Evolutionary conservation across 2,797 vertebrate species (phyloP).

Genomic region (Botia almorhae): DNA sequence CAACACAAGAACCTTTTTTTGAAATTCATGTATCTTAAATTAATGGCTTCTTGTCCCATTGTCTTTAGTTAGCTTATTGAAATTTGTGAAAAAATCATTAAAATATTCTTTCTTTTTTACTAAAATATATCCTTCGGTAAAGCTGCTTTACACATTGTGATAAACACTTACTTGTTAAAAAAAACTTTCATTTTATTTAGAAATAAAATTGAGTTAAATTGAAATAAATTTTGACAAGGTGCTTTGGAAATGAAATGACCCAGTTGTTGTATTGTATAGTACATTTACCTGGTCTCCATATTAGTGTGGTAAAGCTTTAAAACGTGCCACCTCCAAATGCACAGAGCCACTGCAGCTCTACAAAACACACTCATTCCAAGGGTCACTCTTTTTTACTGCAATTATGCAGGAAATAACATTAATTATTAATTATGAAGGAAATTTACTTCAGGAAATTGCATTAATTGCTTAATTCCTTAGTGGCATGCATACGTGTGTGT

Average conservation of each 20-base stretch:
- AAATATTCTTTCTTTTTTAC: too few relatives aligned
- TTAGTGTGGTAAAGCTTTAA: conserved; percentile 86
- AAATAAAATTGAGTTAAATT: neutral
- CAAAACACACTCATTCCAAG: conserved; percentile 16
- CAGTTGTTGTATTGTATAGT: neutral
- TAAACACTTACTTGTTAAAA: too few relatives aligned
- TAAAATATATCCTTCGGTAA: too few relatives aligned
- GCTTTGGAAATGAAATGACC: neutral
- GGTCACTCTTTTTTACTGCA: neutral
- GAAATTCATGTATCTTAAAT: too few relatives aligned
- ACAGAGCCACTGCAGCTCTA: conserved; percentile 86
- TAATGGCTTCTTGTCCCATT: too few relatives aligned
- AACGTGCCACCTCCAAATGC: conserved; percentile 90
- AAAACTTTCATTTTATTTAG: too few relatives aligned
- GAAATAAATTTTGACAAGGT: neutral
- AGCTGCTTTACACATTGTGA: too few relatives aligned
- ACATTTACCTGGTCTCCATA: conserved; percentile 84
- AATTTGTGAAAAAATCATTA: too few relatives aligned
- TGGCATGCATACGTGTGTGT: neutral
- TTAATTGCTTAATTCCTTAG: conserved; percentile 5
- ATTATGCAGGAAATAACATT: conserved; percentile 9
- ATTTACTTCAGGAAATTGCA: conserved; percentile 15
- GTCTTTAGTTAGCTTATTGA: too few relatives aligned
- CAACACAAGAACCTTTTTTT: neutral
- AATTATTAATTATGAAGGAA: conserved; percentile 8